These are phyloP conservation scores for Artemia sinica DNA, from an alignment of 2,888 invertebrate species.

Conservation along the genomic window DNA sequence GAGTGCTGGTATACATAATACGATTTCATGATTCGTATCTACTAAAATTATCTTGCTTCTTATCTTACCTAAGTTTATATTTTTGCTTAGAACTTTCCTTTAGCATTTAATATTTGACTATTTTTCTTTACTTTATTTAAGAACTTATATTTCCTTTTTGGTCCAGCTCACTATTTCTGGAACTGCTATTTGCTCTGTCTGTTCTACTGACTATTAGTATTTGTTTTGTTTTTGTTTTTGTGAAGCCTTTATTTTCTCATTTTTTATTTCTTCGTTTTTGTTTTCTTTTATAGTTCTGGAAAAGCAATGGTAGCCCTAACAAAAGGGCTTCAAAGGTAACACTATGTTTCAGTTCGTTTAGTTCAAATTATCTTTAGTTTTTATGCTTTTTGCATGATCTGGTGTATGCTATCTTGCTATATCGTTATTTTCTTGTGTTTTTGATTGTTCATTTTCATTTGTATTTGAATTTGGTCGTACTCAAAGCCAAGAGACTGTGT, in stretches of 20 bases:
- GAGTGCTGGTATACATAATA: no score
- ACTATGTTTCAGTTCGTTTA: conserved; percentile 29
- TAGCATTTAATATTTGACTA: background rate
- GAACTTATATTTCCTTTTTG: conserved; percentile 15
- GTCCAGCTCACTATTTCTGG: conserved; percentile 19
- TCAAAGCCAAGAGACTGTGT: no score
- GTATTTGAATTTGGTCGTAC: no score
- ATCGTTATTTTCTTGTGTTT: background rate
- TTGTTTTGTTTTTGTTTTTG: conserved; percentile 22
- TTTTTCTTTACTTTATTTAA: conserved; percentile 2
- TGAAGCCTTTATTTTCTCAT: conserved; percentile 14
- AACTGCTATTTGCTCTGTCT: conserved; percentile 21
- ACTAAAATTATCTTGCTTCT: background rate
- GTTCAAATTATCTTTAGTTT: background rate
- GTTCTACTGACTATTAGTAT: conserved; percentile 27
- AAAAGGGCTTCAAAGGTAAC: conserved; percentile 64
- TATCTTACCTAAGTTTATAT: background rate
- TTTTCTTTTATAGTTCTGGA: conserved; percentile 51
- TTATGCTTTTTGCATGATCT: background rate
- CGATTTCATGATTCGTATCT: background rate
- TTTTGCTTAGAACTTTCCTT: background rate
- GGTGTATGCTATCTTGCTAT: background rate
- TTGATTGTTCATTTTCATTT: background rate
- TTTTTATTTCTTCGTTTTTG: conserved; percentile 28
- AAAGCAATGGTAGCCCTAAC: conserved; percentile 68